Evolutionary conservation across 2,113 vertebrate genomes (phyloP).

Genomic region (Brachionichthys hirsutus): DNA sequence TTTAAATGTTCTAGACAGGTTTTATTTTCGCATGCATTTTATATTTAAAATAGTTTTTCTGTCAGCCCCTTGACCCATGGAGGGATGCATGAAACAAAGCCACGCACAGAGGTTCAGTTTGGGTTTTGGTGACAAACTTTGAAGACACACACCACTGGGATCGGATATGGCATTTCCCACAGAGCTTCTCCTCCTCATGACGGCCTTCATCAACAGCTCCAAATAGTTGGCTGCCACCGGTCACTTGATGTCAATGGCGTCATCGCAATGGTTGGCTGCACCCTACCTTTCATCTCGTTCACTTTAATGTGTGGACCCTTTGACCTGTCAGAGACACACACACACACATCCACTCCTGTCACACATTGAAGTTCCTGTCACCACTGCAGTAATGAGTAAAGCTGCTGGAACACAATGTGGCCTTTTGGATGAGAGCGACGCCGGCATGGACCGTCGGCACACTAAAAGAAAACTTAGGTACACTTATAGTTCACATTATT

Average conservation of each 20-base stretch:
- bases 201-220: background rate
- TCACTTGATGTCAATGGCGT: constrained; percentile 15
- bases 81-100: constrained; percentile 2
- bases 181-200: constrained; percentile 7
- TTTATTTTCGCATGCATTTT: background rate
- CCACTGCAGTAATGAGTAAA: constrained; percentile 57
- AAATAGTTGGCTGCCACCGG: background rate
- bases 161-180: constrained; percentile 12
- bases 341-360: constrained; percentile 1
- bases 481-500: background rate
- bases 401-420: constrained; percentile 51
- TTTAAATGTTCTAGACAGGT: background rate
- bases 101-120: constrained; percentile 3
- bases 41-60: background rate
- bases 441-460: constrained; percentile 2
- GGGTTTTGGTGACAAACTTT: constrained; percentile 19
- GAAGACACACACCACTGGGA: constrained; percentile 1
- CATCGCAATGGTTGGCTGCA: constrained; percentile 24
- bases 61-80: background rate
- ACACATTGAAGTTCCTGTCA: constrained; percentile 41
- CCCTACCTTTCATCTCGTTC: constrained; percentile 49
- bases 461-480: background rate
- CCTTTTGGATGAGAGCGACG: background rate
- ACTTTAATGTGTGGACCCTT: constrained; percentile 34
- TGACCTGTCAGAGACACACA: constrained; percentile 24